Evolutionary conservation across 2,797 vertebrate species (phyloP), one percentile per base, ranked within the genome.

Genomic region (Argentina silus): DNA sequence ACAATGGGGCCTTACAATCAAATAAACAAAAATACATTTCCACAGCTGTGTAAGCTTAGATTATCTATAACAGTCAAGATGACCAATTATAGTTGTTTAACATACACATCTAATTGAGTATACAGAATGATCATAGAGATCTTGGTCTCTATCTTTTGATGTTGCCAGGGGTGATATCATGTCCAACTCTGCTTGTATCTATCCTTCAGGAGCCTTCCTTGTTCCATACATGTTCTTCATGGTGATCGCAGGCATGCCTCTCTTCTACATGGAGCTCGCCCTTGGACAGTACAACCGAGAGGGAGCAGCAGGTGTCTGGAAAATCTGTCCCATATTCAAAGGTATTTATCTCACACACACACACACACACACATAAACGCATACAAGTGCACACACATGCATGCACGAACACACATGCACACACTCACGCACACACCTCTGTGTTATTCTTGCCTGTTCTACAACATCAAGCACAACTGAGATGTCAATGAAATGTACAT

Each of bases 231-330:
- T 97, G 76, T 93, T 97, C 86, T 97, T 97, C 86, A 97, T 97
- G 96, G 92, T 96, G 81, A 96, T 97, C 55, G 96, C 96, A 0
- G 96, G 96, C 6, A 96, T 96, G 95, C 96, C 96, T 0, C 95
- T 97, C 0, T 97, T 97, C 92, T 97, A 97, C 87, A 97, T 97
- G 96, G 96, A 97, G 86, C 88, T 97, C 83, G 96, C 96, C 10
- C 85, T 97, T 19, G 96, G 96, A 19, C 96, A 97, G 78, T 97
- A 96, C 81, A 96, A 96, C 87, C 91, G 96, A 68, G 94, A 96
- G 81, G 96, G 96, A 10, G 96, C 96, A 0, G 95, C 95, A 0
- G 95, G 96, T 0, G 95, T 97, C 74, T 97, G 96, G 96, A 97
- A 97, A 88, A 97, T 97, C 79, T 97, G 96, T 47, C 96, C 96